phyloP scores from a whole-genome alignment of 2,888 invertebrate species.

The Zygaena filipendulae region DNA sequence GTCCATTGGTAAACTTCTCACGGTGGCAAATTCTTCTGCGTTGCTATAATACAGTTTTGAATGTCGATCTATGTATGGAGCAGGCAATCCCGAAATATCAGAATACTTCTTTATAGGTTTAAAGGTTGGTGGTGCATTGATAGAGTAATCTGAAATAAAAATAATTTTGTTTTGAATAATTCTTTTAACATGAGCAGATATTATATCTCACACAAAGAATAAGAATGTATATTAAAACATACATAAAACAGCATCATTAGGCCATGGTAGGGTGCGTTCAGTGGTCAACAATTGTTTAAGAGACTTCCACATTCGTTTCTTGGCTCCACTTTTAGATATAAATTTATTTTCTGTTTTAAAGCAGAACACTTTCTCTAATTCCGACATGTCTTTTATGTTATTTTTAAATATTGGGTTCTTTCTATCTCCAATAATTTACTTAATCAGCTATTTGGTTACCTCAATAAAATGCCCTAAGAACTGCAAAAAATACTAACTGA shows the following conservation, averaged over 20 bases:
- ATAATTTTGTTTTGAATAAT: constrained; percentile 4
- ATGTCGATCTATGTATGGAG: constrained; percentile 91
- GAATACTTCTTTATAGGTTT: constrained; percentile 94
- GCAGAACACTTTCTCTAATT: constrained; percentile 38
- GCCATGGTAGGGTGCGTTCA: constrained; percentile 83
- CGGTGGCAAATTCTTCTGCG: constrained; percentile 87
- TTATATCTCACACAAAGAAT: too few species aligned
- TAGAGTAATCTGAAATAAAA: constrained; percentile 77
- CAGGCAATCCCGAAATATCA: constrained; percentile 88
- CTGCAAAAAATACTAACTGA: too few species aligned
- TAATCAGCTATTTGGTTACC: too few species aligned
- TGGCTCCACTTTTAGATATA: constrained; percentile 69
- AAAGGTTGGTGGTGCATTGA: constrained; percentile 93
- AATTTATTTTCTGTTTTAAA: constrained; percentile 63
- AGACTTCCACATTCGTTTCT: constrained; percentile 88
- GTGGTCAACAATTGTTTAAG: constrained; percentile 88
- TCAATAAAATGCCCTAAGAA: too few species aligned
- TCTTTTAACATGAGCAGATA: background rate
- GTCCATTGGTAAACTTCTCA: constrained; percentile 89
- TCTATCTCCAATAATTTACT: too few species aligned
- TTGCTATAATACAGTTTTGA: constrained; percentile 88
- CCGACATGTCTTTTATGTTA: too few species aligned
- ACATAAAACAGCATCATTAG: constrained; percentile 81
- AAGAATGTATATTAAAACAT: constrained; percentile 12
- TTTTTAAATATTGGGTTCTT: too few species aligned